phyloP scores from a whole-genome alignment of 2,888 invertebrate genomes.

The Oxycera nigricornis region DNA sequence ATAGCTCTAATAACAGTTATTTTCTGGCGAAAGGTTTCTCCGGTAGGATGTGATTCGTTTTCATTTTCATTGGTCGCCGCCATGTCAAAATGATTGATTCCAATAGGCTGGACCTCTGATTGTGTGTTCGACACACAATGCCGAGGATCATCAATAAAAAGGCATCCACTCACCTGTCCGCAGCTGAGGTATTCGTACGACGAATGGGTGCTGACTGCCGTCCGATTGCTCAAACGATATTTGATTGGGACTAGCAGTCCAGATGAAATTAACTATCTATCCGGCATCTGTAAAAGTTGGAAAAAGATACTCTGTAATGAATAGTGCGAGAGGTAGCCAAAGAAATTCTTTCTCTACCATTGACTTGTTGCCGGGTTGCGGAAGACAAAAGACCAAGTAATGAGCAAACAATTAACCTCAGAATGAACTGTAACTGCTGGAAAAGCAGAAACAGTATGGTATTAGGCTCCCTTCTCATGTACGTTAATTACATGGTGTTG shows the following conservation, averaged over 20 bases:
- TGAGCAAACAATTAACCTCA: slow-evolving; percentile 27
- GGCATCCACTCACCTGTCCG: background rate
- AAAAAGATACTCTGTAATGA: background rate
- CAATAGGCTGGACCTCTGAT: background rate
- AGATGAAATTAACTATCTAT: background rate
- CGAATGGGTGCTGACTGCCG: background rate
- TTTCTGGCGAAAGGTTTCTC: background rate
- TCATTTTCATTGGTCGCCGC: background rate
- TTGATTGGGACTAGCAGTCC: background rate
- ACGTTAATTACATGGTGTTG: slow-evolving; percentile 30
- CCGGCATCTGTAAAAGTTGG: background rate
- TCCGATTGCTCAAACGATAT: background rate
- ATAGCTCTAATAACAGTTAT: background rate
- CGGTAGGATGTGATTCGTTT: background rate
- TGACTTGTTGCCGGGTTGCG: background rate
- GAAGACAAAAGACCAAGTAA: background rate
- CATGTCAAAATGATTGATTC: background rate
- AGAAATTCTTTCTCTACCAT: background rate
- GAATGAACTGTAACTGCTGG: slow-evolving; percentile 13
- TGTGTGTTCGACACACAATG: background rate
- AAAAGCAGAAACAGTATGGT: slow-evolving; percentile 31
- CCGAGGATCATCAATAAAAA: background rate
- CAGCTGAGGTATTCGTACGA: background rate
- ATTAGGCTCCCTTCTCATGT: slow-evolving; percentile 10
- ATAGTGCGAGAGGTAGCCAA: background rate